Base-by-base conservation (phyloP, 2,888 invertebrate genomes). In the Napeogenes inachia region DNA sequence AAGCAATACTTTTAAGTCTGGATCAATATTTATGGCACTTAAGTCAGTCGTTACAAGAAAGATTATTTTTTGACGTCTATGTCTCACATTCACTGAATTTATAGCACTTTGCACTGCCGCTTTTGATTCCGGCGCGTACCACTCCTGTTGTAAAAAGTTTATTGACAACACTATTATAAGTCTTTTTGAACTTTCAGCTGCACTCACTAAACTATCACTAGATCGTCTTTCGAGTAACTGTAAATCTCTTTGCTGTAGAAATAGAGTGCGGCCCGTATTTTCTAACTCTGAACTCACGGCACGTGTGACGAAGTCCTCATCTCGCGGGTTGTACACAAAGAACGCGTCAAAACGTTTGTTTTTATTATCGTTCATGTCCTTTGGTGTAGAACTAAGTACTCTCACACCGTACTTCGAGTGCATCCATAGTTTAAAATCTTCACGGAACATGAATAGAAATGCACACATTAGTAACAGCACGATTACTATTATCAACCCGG, bases 261-360 rank as follows among this genome's bases (percentile, higher is more conserved):
- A 94, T 65, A 97, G 89, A 67, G 87, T 85, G 70, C 89, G 90
- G 64, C 91, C 91, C 68, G 82, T 81, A 76, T 94, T 94, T 83
- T 96, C 96, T 67, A 97, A 83, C 77, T 95, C 95, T 74, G 81
- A 94, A 89, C 88, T 96, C 76, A 91, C 94, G 83, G 90, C 94
- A 84, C 86, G 93, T 81, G 82, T 94, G 91, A 93, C 92, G 76
- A 91, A 94, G 91, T 90, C 94, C 84, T 91, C 95, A 92, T 97
- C 96, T 72, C 94, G 93, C 71, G 94, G 93, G 82, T 95, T 95
- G 90, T 97, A 97, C 67, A 96, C 94, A 79, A 97, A 93, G 88
- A 97, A 97, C 64, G 96, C 96, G 82, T 97, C 97, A 85, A 95
- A 97, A 10, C 95, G 91, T 74, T 95, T 93, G 78, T 94, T 94